A percentile compares a stretch with the other conserved stretches of the same genome.
phyloP scores from a whole-genome alignment of 1,140 invertebrate genomes.

The Sitophilus oryzae region DNA sequence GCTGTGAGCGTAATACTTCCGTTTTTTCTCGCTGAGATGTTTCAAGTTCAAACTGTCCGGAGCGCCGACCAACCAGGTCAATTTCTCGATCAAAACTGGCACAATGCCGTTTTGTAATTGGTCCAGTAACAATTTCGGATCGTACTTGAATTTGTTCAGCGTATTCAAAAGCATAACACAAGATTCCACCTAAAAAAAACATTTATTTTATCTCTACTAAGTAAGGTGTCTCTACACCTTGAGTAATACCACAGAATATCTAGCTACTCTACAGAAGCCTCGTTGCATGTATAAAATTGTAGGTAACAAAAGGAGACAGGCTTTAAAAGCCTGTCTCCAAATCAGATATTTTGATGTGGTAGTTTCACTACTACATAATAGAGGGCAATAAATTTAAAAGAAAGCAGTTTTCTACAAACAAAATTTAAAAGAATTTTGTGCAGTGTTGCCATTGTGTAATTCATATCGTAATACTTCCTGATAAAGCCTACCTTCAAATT shows the following conservation, averaged over 20 bases:
- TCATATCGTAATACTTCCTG: too few relatives aligned
- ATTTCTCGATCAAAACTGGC: slow-evolving; percentile 30
- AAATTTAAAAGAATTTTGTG: too few relatives aligned
- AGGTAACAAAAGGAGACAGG: too few relatives aligned
- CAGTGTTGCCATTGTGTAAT: too few relatives aligned
- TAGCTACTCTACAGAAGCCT: neutral
- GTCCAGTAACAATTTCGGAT: slow-evolving; percentile 30
- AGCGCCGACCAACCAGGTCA: slow-evolving; percentile 28
- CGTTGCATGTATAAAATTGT: too few relatives aligned
- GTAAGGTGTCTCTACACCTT: neutral
- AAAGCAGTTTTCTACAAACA: too few relatives aligned
- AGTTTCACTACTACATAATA: too few relatives aligned
- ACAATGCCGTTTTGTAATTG: slow-evolving; percentile 33
- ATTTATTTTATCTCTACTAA: slow-evolving; percentile 6
- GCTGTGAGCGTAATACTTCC: slow-evolving; percentile 6
- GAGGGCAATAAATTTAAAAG: too few relatives aligned
- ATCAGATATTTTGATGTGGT: too few relatives aligned
- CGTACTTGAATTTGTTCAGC: slow-evolving; percentile 36
- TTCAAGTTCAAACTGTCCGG: slow-evolving; percentile 2
- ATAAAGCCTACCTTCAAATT: too few relatives aligned
- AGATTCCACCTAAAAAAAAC: slow-evolving; percentile 29
- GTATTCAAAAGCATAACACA: slow-evolving; percentile 32
- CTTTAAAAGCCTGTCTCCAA: too few relatives aligned
- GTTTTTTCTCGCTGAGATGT: slow-evolving; percentile 10
- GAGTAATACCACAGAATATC: neutral